A percentile compares a stretch with the other conserved stretches of the same genome.
These are phyloP conservation scores for Phortica variegata DNA, from an alignment of 1,140 invertebrate genomes.

Conservation along the genomic window DNA sequence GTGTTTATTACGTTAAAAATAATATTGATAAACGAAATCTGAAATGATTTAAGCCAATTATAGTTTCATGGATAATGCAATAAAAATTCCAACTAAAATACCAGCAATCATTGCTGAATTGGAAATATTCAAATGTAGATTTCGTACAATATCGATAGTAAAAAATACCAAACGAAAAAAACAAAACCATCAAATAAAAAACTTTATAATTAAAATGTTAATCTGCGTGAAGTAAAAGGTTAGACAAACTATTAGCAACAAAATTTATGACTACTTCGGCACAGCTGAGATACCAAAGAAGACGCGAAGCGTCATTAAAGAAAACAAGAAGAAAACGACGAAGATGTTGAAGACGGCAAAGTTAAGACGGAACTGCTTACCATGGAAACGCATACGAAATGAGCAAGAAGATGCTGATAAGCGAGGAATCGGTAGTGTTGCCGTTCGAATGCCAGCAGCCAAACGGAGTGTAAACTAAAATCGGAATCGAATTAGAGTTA, in stretches of 20 bases:
- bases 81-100: slow-evolving; percentile 32
- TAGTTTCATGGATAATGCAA: slow-evolving; percentile 26
- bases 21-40: too few relatives aligned
- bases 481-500: neutral
- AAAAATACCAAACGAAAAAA: slow-evolving; percentile 14
- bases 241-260: slow-evolving; percentile 49
- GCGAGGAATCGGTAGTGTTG: too few relatives aligned
- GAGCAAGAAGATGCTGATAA: too few relatives aligned
- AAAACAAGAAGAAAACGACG: too few relatives aligned
- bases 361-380: slow-evolving; percentile 39
- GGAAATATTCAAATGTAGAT: slow-evolving; percentile 34
- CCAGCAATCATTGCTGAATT: slow-evolving; percentile 23
- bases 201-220: slow-evolving; percentile 53
- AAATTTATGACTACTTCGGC: slow-evolving; percentile 45
- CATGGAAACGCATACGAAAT: slow-evolving; percentile 16
- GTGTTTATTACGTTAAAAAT: too few relatives aligned
- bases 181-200: slow-evolving; percentile 35
- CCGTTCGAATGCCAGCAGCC: slow-evolving; percentile 46
- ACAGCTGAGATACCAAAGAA: too few relatives aligned
- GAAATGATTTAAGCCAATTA: too few relatives aligned
- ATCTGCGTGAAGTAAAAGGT: slow-evolving; percentile 54
- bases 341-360: slow-evolving; percentile 10
- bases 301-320: too few relatives aligned
- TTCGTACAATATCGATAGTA: slow-evolving; percentile 26
- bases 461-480: slow-evolving; percentile 2